Percentiles rank a stretch among this genome's conserved stretches.
phyloP scores from a whole-genome alignment of 1,140 invertebrate genomes.

The Patella vulgata region DNA sequence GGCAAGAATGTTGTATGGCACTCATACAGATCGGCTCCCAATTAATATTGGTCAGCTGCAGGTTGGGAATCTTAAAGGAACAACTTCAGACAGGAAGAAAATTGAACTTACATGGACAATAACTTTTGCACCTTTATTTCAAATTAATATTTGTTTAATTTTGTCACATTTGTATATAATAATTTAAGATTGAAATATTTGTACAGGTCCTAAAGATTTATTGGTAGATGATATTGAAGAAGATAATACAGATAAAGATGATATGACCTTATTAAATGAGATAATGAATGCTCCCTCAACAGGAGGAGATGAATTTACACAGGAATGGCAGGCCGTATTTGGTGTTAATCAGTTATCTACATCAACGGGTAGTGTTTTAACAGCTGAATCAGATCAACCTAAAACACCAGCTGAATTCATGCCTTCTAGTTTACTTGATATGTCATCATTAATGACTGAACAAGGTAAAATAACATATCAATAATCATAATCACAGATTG shows the following conservation, averaged over 20 bases:
- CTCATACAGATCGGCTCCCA: too few species aligned
- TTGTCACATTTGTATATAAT: too few species aligned
- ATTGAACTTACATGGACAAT: too few species aligned
- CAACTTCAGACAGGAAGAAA: too few species aligned
- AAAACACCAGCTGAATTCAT: slow-evolving; percentile 59
- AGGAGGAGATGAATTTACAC: slow-evolving; percentile 61
- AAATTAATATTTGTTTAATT: too few species aligned
- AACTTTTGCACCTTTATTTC: too few species aligned
- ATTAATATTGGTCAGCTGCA: too few species aligned
- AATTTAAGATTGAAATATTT: too few species aligned
- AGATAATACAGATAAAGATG: slow-evolving; percentile 67
- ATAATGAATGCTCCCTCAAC: slow-evolving; percentile 65
- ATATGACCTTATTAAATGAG: slow-evolving; percentile 68
- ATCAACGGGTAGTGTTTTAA: slow-evolving; percentile 36
- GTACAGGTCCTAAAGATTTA: slow-evolving; percentile 65
- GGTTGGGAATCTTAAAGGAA: too few species aligned
- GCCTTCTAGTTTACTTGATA: slow-evolving; percentile 69
- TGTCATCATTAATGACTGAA: slow-evolving; percentile 46
- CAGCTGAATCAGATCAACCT: slow-evolving; percentile 45
- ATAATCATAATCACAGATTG: too few species aligned
- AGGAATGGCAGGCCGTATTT: slow-evolving; percentile 65
- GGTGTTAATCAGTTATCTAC: slow-evolving; percentile 37
- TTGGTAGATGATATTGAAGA: slow-evolving; percentile 57
- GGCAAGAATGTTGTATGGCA: too few species aligned
- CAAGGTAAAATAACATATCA: too few species aligned